Evolutionary conservation across 2,888 invertebrate species (phyloP).

Genomic region (Halictus quadricinctus): DNA sequence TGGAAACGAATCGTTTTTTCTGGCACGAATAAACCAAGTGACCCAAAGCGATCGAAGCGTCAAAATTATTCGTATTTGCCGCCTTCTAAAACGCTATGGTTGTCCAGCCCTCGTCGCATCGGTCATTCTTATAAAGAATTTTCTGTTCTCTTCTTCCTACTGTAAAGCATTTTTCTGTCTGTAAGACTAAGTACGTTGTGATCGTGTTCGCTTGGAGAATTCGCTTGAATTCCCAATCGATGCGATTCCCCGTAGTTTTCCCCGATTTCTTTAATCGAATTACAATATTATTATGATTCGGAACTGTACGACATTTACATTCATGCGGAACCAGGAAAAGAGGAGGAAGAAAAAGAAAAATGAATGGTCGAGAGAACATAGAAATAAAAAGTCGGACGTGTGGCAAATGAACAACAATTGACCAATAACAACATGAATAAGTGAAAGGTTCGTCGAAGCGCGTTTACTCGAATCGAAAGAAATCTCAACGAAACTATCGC

Average conservation of each 20-base stretch:
- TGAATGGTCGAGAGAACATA: background rate
- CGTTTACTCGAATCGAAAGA: background rate
- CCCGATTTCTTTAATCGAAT: background rate
- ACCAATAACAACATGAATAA: background rate
- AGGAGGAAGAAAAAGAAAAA: background rate
- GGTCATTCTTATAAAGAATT: background rate
- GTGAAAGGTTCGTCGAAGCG: background rate
- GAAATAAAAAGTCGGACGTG: background rate
- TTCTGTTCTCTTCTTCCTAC: background rate
- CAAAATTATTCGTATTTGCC: background rate
- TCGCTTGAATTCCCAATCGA: background rate
- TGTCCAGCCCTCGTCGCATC: background rate
- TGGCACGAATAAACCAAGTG: background rate
- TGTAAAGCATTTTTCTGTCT: background rate
- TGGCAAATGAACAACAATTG: background rate
- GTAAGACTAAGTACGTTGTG: background rate
- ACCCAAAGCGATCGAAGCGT: background rate
- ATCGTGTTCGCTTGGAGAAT: background rate
- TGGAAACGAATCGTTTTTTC: background rate
- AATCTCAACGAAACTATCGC: background rate
- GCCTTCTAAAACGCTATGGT: background rate
- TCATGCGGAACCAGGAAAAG: background rate
- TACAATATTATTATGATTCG: background rate
- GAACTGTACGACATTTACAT: background rate
- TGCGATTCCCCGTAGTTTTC: background rate